phyloP scores from a whole-genome alignment of 2,888 invertebrate genomes.

The Thymelicus acteon region DNA sequence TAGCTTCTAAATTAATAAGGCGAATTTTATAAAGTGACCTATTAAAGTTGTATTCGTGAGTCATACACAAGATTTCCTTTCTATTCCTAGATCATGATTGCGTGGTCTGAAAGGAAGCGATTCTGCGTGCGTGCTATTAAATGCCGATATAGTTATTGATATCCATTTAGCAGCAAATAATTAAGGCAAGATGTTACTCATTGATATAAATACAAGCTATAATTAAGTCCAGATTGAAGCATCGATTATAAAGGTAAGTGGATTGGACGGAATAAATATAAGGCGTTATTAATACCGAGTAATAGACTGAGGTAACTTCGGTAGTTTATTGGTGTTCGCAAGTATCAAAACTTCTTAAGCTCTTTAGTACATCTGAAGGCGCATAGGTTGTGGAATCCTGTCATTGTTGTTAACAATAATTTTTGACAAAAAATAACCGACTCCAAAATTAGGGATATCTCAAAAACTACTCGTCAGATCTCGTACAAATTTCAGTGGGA shows the following conservation, averaged over 20 bases:
- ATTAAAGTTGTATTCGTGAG: constrained; percentile 16
- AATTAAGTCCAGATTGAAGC: constrained; percentile 13
- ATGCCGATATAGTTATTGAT: constrained; percentile 29
- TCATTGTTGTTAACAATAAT: too few species aligned
- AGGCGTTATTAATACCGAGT: not conserved
- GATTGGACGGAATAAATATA: not conserved
- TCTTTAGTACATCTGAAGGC: too few species aligned
- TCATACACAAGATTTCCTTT: constrained; percentile 18
- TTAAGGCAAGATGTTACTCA: constrained; percentile 28
- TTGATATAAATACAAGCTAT: constrained; percentile 18
- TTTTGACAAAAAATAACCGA: too few species aligned
- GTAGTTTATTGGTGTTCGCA: too few species aligned
- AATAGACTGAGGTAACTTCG: not conserved
- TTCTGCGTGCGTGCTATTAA: constrained; percentile 25
- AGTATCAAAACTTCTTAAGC: too few species aligned
- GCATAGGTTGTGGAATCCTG: too few species aligned
- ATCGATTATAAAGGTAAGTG: not conserved
- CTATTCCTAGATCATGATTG: constrained; percentile 35
- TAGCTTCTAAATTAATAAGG: too few species aligned
- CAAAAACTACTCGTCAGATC: too few species aligned
- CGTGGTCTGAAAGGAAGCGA: constrained; percentile 20
- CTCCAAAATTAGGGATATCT: too few species aligned
- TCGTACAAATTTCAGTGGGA: too few species aligned
- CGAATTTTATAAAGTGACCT: not conserved
- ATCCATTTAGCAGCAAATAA: constrained; percentile 31